phyloP scores from a whole-genome alignment of 92 coral and sea anemone species.

The Desmophyllum pertusum region DNA sequence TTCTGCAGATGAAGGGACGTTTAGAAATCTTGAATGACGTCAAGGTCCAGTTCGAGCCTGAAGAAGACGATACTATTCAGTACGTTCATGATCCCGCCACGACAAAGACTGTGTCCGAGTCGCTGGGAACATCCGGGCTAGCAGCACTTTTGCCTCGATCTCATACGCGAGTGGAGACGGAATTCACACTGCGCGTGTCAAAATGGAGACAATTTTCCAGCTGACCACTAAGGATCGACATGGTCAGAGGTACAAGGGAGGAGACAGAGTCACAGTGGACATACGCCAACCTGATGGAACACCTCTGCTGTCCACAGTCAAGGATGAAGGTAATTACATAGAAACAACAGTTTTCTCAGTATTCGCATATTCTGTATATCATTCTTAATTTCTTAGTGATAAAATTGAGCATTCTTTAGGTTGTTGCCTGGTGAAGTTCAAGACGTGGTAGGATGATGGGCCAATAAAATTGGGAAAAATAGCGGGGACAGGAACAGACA shows the following conservation, averaged over 20 bases:
- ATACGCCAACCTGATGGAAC: conserved; percentile 89
- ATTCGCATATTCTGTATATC: too few relatives aligned
- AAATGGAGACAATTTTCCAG: conserved; percentile 89
- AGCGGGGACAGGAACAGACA: too few relatives aligned
- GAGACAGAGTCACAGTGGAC: conserved; percentile 85
- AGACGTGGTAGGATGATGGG: too few relatives aligned
- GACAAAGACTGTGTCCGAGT: conserved; percentile 68
- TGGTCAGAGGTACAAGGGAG: conserved; percentile 91
- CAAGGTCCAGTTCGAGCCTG: conserved; percentile 89
- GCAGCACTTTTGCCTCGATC: conserved; percentile 97
- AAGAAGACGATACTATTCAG: conserved; percentile 94
- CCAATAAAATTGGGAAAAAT: too few relatives aligned
- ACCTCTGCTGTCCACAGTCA: conserved; percentile 68
- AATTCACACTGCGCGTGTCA: conserved; percentile 93
- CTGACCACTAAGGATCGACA: conserved; percentile 96
- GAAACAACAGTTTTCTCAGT: not conserved
- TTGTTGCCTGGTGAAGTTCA: too few relatives aligned
- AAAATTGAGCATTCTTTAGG: too few relatives aligned
- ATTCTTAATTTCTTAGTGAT: too few relatives aligned
- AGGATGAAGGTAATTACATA: conserved; percentile 77
- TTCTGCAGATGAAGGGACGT: conserved; percentile 91
- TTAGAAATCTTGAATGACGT: conserved; percentile 79
- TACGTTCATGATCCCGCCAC: conserved; percentile 78
- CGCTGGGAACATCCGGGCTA: conserved; percentile 87
- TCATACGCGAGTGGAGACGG: conserved; percentile 98